A percentile compares a stretch with the other conserved stretches of the same genome.
These are phyloP conservation scores for Lynx canadensis DNA, from an alignment of 2,113 vertebrate species.

Conservation along the genomic window DNA sequence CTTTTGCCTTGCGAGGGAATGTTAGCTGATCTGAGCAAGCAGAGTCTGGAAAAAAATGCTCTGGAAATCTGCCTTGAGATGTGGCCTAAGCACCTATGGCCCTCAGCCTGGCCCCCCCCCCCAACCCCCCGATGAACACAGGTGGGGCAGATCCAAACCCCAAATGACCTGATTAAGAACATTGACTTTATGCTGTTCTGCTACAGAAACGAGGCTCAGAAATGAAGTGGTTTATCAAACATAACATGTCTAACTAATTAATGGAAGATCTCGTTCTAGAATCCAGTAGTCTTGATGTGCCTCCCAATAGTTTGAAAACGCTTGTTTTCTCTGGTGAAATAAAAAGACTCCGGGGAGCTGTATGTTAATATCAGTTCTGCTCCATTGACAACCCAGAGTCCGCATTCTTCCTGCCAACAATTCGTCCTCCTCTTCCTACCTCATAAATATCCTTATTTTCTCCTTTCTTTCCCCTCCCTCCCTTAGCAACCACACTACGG, in stretches of 20 bases:
- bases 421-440: background rate
- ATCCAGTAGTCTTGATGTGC: background rate
- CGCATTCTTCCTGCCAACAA: background rate
- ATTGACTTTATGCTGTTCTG: background rate
- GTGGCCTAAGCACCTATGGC: background rate
- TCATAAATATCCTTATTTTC: background rate
- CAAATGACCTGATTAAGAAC: background rate
- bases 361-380: background rate
- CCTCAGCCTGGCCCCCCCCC: background rate
- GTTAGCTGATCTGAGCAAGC: background rate
- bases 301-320: background rate
- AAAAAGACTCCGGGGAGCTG: background rate
- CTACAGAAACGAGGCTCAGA: background rate
- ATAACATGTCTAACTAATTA: background rate
- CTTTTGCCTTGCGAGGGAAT: background rate
- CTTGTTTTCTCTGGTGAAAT: background rate
- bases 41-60: background rate
- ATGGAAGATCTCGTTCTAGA: background rate
- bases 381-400: background rate
- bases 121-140: background rate
- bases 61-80: background rate
- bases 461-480: background rate
- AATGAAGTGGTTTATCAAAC: background rate
- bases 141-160: background rate
- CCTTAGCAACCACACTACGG: background rate